phyloP scores from a whole-genome alignment of 2,113 vertebrate genomes.

The Vidua chalybeata region DNA sequence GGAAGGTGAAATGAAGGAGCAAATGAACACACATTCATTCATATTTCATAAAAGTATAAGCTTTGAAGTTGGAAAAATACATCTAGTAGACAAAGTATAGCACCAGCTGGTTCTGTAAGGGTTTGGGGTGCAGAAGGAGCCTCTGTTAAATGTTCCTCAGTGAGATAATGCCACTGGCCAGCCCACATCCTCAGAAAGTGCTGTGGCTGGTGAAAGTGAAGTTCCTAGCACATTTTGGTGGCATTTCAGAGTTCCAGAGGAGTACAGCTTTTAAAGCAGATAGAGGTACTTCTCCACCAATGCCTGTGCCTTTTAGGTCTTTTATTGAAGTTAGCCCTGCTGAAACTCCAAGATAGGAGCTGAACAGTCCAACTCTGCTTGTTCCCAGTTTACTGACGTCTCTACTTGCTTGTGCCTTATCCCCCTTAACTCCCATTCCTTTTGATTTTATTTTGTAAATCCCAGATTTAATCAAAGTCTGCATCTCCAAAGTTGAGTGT shows the following conservation, averaged over 20 bases:
- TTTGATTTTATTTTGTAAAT: neutral
- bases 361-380: neutral
- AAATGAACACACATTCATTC: neutral
- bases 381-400: neutral
- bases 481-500: neutral
- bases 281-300: neutral
- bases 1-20: neutral
- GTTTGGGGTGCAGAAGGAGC: neutral
- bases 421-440: neutral
- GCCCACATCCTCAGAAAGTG: neutral
- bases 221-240: rapidly evolving
- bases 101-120: neutral
- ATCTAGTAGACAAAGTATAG: neutral
- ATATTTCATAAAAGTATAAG: neutral
- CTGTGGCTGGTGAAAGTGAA: neutral
- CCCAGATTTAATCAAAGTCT: neutral
- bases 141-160: neutral
- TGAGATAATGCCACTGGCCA: neutral
- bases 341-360: neutral
- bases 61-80: neutral
- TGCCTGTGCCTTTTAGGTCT: neutral
- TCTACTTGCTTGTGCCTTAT: neutral
- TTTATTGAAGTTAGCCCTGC: neutral
- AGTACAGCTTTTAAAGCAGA: neutral
- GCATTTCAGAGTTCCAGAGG: neutral